Evolutionary conservation across 64 coral and sea anemone species (phyloP), one percentile per base, ranked within the genome.

Genomic region (Actinia equina): DNA sequence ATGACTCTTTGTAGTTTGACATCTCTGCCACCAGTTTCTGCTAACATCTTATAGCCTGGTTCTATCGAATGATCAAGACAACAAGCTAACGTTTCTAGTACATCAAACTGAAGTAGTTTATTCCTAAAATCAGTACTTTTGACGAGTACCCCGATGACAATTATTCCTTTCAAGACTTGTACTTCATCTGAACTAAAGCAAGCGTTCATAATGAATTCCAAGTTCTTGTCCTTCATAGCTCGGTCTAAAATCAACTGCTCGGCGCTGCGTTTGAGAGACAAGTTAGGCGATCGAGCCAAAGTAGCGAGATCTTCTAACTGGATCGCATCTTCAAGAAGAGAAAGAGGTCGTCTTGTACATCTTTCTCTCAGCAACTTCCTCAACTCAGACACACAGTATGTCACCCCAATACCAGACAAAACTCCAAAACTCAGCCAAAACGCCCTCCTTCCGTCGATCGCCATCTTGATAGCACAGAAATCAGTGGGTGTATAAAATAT

Each of bases 81-180:
- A 52, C 93, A 82, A 27, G 97, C 86, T 45, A 99, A 89, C 20
- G 86, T 85, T 91, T 93, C 86, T 5, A 99, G 44, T 58, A 87
- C 86, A 11, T 90, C 86, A 85, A 74, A 90, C 17, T 56, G 79
- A 18, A 95, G 43, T 49, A 99, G 43, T 44, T 84, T 92, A 6
- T 77, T 70, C 76, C 93, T 59, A 49, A 82, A 93, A 46, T 95
- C 93, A 1, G 79, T 67, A 53, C 87, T 93, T 69, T 99, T 99
- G 43, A 84, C 86, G 25, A 99, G 84, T 26, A 95, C 69, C 6
- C 85, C 90, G 43, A 99, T 53, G 7, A 92, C 97, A 26, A 89
- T 90, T 22, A 92, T 87, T 18, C 93, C 93, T 69, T 99, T 99
- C 88, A 99, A 86, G 14, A 99, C 86, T 80, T 95, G 77, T 20